Percentiles rank a stretch among this genome's conserved stretches.
These are phyloP conservation scores for Panthera tigris DNA, from an alignment of 2,113 vertebrate species.

Conservation along the genomic window DNA sequence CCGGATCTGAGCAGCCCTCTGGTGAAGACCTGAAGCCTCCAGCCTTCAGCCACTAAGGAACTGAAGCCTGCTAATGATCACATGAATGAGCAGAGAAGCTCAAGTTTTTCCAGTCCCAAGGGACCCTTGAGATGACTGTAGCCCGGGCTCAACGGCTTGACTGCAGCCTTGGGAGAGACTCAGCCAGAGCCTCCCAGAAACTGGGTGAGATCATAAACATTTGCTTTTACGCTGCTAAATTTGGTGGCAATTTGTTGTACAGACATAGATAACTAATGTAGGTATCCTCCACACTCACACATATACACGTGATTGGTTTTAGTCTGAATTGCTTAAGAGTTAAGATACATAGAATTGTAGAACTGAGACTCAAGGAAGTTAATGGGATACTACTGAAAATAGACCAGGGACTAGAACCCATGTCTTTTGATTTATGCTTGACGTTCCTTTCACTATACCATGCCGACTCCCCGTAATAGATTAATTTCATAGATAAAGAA, in stretches of 20 bases:
- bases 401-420: background rate
- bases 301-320: background rate
- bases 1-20: background rate
- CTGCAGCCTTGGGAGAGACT: background rate
- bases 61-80: background rate
- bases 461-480: background rate
- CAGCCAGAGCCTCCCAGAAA: background rate
- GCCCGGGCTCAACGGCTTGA: background rate
- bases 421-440: background rate
- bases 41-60: background rate
- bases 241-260: background rate
- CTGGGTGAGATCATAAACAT: background rate
- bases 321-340: constrained; percentile 5
- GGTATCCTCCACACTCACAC: background rate
- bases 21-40: background rate
- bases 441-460: background rate
- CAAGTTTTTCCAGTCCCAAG: background rate
- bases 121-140: background rate
- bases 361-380: background rate
- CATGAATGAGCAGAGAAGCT: background rate
- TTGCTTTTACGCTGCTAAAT: background rate
- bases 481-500: constrained; percentile 59
- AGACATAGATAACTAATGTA: background rate
- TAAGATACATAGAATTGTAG: background rate
- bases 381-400: background rate